Base-by-base conservation (phyloP, 2,888 invertebrate species). In the Drosophila limbata region DNA sequence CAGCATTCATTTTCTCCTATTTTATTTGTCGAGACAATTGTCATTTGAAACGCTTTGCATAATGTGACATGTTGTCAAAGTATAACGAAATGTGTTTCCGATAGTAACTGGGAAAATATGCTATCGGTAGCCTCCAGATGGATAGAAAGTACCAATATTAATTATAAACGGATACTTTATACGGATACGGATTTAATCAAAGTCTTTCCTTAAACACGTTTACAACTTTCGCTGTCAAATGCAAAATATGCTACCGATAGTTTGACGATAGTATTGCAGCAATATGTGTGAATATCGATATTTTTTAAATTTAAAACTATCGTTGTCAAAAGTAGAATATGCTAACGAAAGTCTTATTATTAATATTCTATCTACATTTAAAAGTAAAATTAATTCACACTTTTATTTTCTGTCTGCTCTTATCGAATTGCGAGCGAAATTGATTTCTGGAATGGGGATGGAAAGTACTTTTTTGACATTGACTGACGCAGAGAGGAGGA, bases 401-500 rank as follows among this genome's bases (percentile, higher is more conserved):
- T 37, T 37, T 5, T n/a, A 37, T n/a, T 3, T 39, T n/a, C 0
- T 15, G 6, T 9, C 15, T 15, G 13, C 11, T 28, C 48, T 19
- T 21, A 28, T 1, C 19, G 13, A 35, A 3, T 13, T 19, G 8
- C 8, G 4, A 13, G 33, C 45, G 21, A 44, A 53, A 45, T 25
- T 3, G 44, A 19, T 50, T 39, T 10, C n/a, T 11, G 69, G 42
- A 69, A 53, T 42, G 15, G 17, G 17, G 19, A n/a, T 28, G n/a
- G 17, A 21, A 44, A 25, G 35, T 48, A 17, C 31, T 8, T 48
- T 48, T 33, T 31, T 17, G 47, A 13, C 31, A 35, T 11, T 50
- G 50, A 35, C 33, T 35, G 50, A 19, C 33, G 11, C 3, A 13
- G 17, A 3, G 15, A 13, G 8, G 9, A 19, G 19, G 19, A 13